Evolutionary conservation across 2,113 vertebrate genomes (phyloP).

Genomic region (Paracanthobrama guichenoti): DNA sequence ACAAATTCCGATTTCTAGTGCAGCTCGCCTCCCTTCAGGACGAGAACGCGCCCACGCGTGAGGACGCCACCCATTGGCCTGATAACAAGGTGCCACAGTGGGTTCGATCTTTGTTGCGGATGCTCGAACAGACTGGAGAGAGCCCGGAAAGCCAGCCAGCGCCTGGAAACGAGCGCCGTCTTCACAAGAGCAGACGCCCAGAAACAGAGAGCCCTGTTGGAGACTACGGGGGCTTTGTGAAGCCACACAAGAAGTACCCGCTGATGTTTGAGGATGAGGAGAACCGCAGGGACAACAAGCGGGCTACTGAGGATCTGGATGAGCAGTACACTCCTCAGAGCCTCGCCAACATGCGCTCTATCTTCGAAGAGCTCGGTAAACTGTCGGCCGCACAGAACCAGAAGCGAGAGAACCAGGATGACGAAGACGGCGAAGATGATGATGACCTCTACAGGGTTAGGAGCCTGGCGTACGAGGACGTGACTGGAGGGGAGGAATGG

Average conservation of each 20-base stretch:
- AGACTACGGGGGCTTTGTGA: conserved; percentile 84
- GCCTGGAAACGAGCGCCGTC: conserved; percentile 73
- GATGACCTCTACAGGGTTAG: conserved; percentile 82
- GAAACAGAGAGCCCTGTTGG: conserved; percentile 58
- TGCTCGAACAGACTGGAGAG: conserved; percentile 83
- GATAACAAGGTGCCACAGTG: conserved; percentile 86
- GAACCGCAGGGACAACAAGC: conserved; percentile 84
- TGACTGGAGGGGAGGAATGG: conserved; percentile 94
- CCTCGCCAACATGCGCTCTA: conserved; percentile 91
- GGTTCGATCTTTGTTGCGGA: conserved; percentile 84
- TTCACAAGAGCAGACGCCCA: conserved; percentile 69
- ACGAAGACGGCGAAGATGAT: conserved; percentile 81
- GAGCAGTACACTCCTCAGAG: conserved; percentile 96
- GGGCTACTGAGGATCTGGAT: conserved; percentile 93
- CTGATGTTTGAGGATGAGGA: conserved; percentile 87
- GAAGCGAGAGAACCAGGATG: conserved; percentile 80
- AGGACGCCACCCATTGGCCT: conserved; percentile 72
- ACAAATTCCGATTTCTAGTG: conserved; percentile 80
- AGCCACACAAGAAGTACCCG: conserved; percentile 82
- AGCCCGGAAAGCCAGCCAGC: conserved; percentile 71
- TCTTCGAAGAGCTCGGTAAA: conserved; percentile 92
- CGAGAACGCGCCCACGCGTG: conserved; percentile 74
- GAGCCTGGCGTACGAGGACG: conserved; percentile 92
- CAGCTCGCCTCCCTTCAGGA: conserved; percentile 81
- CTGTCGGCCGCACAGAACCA: conserved; percentile 76